These are phyloP conservation scores for Odontamblyopus rebecca DNA, from an alignment of 2,797 vertebrate species.

Conservation along the genomic window DNA sequence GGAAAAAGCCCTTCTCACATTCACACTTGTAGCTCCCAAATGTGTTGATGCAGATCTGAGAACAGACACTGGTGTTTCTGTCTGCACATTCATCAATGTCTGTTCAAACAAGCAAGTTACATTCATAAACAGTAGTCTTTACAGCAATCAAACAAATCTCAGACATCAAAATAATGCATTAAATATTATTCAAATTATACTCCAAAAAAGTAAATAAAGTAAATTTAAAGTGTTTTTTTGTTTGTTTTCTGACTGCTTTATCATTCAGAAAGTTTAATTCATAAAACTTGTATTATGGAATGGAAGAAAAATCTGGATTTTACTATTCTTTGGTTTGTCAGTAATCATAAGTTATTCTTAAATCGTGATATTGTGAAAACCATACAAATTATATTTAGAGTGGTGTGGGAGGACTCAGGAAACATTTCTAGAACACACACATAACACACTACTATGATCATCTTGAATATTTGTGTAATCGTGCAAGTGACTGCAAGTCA, in stretches of 20 bases:
- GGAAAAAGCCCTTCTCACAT: slow-evolving; percentile 85
- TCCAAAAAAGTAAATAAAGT: no score
- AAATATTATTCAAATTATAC: no score
- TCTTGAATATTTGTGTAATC: background rate
- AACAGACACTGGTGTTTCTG: slow-evolving; percentile 83
- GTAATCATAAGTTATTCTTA: no score
- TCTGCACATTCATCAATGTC: slow-evolving; percentile 90
- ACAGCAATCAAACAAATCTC: background rate
- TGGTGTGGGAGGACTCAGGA: no score
- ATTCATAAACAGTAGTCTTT: background rate
- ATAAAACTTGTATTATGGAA: no score
- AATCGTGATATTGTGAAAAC: no score
- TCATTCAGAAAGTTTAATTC: no score
- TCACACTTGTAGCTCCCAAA: slow-evolving; percentile 91
- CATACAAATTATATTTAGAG: no score
- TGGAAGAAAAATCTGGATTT: no score
- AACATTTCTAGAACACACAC: no score
- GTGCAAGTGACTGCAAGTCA: background rate
- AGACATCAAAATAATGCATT: background rate
- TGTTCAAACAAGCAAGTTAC: slow-evolving; percentile 45
- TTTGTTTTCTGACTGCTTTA: background rate
- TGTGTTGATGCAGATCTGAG: slow-evolving; percentile 90
- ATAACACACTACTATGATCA: background rate
- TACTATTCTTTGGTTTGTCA: no score
- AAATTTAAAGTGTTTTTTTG: no score